These are phyloP conservation scores for Drosophila niveifrons DNA, from an alignment of 2,888 invertebrate species.

Conservation along the genomic window DNA sequence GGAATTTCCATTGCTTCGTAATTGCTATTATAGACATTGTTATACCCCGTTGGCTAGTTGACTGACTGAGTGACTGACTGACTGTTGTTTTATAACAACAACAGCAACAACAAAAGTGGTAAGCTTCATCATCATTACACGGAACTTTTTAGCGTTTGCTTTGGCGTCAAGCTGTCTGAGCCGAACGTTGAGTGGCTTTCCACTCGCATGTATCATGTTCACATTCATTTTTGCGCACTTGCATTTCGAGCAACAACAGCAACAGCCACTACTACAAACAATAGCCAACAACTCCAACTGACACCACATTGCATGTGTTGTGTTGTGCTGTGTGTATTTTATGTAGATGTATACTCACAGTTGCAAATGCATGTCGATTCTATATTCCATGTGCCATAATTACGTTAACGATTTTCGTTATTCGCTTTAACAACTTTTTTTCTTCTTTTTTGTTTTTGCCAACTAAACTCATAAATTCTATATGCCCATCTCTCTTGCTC, in stretches of 20 bases:
- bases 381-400: constrained; percentile 38
- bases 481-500: background rate
- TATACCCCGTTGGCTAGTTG: constrained; percentile 41
- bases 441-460: constrained; percentile 5
- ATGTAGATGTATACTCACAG: too few species aligned
- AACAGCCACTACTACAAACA: constrained; percentile 20
- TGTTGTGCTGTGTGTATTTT: too few species aligned
- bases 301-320: constrained; percentile 14
- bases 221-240: constrained; percentile 62
- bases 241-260: constrained; percentile 40
- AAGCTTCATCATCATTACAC: constrained; percentile 62
- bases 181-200: constrained; percentile 62
- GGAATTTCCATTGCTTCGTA: constrained; percentile 70
- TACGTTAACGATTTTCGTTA: constrained; percentile 46
- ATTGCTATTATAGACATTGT: constrained; percentile 64
- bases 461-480: constrained; percentile 9
- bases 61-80: constrained; percentile 43
- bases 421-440: constrained; percentile 25
- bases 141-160: constrained; percentile 64
- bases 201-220: constrained; percentile 63
- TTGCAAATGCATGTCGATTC: background rate
- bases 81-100: constrained; percentile 44
- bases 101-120: constrained; percentile 36
- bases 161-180: constrained; percentile 79
- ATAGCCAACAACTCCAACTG: constrained; percentile 19